phyloP scores from a whole-genome alignment of 2,888 invertebrate species.

The Bugula neritina region DNA sequence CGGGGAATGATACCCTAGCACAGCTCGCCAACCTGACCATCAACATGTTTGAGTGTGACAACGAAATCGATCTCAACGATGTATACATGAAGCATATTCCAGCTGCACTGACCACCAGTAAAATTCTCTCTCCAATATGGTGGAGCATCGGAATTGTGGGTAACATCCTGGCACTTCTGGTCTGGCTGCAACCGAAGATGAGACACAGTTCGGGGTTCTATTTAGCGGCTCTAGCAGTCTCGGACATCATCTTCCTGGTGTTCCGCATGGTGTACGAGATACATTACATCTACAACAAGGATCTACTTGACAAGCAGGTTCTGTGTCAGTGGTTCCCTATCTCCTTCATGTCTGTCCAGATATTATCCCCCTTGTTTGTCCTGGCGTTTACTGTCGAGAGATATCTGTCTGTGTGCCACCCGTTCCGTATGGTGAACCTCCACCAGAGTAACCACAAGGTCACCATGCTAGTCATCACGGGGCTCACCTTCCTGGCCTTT shows the following conservation, averaged over 20 bases:
- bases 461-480: constrained; percentile 40
- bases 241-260: constrained; percentile 47
- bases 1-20: no score
- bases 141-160: constrained; percentile 51
- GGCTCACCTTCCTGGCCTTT: constrained; percentile 38
- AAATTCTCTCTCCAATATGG: constrained; percentile 43
- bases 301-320: constrained; percentile 38
- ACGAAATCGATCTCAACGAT: no score
- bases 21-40: no score
- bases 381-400: constrained; percentile 51
- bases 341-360: constrained; percentile 46
- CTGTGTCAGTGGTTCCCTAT: constrained; percentile 48
- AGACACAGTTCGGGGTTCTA: constrained; percentile 52
- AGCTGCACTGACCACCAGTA: constrained; percentile 34
- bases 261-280: constrained; percentile 46
- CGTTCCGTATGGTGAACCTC: constrained; percentile 35
- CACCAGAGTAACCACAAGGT: constrained; percentile 46
- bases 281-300: constrained; percentile 40
- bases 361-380: constrained; percentile 47
- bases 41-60: no score
- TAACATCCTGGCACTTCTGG: constrained; percentile 47
- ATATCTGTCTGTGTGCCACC: constrained; percentile 52
- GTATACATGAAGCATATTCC: constrained; percentile 31
- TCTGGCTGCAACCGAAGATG: constrained; percentile 51
- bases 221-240: constrained; percentile 48